Base-by-base conservation (phyloP, 2,797 vertebrate genomes). In the Argentina silus region DNA sequence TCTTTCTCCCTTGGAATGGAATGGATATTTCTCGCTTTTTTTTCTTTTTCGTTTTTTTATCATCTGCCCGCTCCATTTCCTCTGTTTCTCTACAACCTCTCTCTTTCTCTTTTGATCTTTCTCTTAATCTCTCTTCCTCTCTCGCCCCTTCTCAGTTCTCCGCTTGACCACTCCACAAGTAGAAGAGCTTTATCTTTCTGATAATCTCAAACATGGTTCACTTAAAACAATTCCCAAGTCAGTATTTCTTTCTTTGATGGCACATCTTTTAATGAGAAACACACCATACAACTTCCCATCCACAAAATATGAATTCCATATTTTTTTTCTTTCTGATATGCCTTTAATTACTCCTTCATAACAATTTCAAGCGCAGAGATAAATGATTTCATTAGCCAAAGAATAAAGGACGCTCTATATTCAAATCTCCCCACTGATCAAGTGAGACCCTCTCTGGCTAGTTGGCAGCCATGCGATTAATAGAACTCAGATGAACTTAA, bases 321-420 rank as follows among this genome's bases (percentile, higher is more conserved):
- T 48, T 21, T 60, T 7, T 7, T 15, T 70, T 17, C 23, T n/a
- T n/a, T n/a, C 83, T 85, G 81, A 80, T 85, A 80, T 77, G 78
- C 77, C 84, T 85, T 81, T 83, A 83, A 91, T 91, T 88, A 89
- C 82, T 69, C 80, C 78, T 69, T 71, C 68, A 21, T 85, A 85
- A 88, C 86, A 80, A 87, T 90, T 91, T 90, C 85, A 91, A 90
- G 90, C 85, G 82, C 14, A 56, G 61, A 81, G 85, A 89, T 90
- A 91, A 90, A 88, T 88, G 86, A 86, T 90, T 91, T 89, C 81
- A 90, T 90, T 91, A 89, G 87, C 83, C 11, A 70, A 78, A 88
- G 86, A 92, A 91, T 89, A 91, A 91, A 91, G 86, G 82, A 87
- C 87, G 85, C 87, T 83, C 84, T 79, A 73, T 84, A 84, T 85